These are phyloP conservation scores for Coracopsis vasa DNA, from an alignment of 2,113 vertebrate species.

Conservation along the genomic window DNA sequence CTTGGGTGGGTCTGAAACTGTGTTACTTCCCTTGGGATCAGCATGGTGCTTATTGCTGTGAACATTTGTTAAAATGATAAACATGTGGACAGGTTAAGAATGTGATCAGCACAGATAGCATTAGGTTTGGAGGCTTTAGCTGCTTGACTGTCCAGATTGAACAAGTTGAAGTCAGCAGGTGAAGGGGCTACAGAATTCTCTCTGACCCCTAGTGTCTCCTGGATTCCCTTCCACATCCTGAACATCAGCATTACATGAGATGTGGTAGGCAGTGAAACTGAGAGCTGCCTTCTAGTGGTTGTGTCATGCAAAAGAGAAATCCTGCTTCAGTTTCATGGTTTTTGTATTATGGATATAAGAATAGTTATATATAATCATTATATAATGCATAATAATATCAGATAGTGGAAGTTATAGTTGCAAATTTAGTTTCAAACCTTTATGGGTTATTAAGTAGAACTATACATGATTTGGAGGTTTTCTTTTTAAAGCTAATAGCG, in stretches of 20 bases:
- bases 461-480: not conserved
- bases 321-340: not conserved
- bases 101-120: not conserved
- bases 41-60: not conserved
- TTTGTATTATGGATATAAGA: too few species aligned
- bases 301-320: not conserved
- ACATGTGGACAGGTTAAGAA: not conserved
- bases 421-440: not conserved
- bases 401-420: not conserved
- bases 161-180: not conserved
- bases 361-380: too few species aligned
- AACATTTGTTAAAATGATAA: not conserved
- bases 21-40: not conserved
- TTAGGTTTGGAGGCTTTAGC: not conserved
- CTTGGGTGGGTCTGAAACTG: not conserved
- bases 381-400: not conserved
- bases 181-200: not conserved
- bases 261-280: not conserved
- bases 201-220: not conserved
- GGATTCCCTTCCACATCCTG: not conserved
- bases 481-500: not conserved
- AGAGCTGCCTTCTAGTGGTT: conserved; percentile 3
- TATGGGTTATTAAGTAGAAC: not conserved
- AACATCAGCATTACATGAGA: not conserved
- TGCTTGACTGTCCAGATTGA: not conserved